Base-by-base conservation (phyloP, 2,888 invertebrate genomes). In the Eulithis testata region DNA sequence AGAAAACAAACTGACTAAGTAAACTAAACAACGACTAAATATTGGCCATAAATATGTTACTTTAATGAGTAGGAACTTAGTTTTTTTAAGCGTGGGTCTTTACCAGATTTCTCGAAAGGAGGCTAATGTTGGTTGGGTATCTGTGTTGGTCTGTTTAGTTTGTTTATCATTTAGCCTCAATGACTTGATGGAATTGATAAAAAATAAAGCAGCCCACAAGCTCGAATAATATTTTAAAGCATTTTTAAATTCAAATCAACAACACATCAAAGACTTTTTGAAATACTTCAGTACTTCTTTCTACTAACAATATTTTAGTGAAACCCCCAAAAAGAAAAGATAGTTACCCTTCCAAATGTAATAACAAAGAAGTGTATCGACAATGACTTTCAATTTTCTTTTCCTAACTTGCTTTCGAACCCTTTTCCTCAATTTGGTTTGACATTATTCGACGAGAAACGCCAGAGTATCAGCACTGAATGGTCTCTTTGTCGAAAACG, bases 381-480 rank as follows among this genome's bases (percentile, higher is more conserved):
- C 54, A 62, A 58, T 50, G 53, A 27, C 54, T 62, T 62, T 50
- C 47, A 59, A 60, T 63, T 62, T 63, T 11, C 40, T 56, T 57
- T 45, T 11, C 27, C 49, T 11, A 37, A 21, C n/a, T 45, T 14
- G 40, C 14, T 55, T 47, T 53, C 45, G 60, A 57, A 47, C 47
- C 60, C 49, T 63, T 66, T 63, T 63, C 60, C 47, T 47, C 43
- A 58, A 58, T 54, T 47, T 63, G 52, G 40, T 63, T 60, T 60
- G 60, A 60, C 44, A 60, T 47, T 12, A 60, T 57, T 60, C 37
- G 52, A 21, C 12, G 51, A 60, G 37, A 56, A 56, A 60, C 54
- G 37, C 36, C 51, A 43, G 44, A 63, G 58, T 58, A 66, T 62
- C 56, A 36, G 49, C 43, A 58, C 51, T 43, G 51, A 51, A 27